Conservation (phyloP, 2,797 vertebrate genomes). For the Aphelocoma californica region DNA sequence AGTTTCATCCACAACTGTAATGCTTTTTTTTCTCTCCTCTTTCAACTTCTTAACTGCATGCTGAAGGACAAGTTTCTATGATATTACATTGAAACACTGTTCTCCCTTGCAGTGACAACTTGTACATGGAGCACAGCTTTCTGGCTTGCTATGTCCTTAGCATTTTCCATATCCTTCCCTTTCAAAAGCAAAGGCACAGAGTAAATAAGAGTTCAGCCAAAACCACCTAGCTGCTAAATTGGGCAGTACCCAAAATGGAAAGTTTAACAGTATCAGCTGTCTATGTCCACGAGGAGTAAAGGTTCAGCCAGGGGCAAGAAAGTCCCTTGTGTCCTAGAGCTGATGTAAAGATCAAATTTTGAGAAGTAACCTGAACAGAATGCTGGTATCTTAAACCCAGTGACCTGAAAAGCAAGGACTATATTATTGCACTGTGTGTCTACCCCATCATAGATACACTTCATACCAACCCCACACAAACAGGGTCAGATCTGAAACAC, state of each 20-base stretch:
- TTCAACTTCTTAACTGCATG: neutral
- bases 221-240: neutral
- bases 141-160: neutral
- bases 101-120: neutral
- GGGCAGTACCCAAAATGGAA: constrained; percentile 23
- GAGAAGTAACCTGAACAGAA: constrained; percentile 27
- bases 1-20: neutral
- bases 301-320: constrained; percentile 54
- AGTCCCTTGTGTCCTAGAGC: constrained; percentile 33
- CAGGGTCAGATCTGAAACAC: neutral
- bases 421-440: neutral
- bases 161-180: neutral
- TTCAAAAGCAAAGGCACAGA: neutral
- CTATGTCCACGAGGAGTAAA: neutral
- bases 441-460: neutral
- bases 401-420: neutral
- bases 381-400: neutral
- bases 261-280: constrained; percentile 39
- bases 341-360: constrained; percentile 24
- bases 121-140: neutral
- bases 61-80: neutral
- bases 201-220: neutral
- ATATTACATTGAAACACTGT: neutral
- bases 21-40: neutral
- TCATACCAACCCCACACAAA: neutral